Conservation (phyloP, 2,113 vertebrate species). For the Hydropotes inermis region DNA sequence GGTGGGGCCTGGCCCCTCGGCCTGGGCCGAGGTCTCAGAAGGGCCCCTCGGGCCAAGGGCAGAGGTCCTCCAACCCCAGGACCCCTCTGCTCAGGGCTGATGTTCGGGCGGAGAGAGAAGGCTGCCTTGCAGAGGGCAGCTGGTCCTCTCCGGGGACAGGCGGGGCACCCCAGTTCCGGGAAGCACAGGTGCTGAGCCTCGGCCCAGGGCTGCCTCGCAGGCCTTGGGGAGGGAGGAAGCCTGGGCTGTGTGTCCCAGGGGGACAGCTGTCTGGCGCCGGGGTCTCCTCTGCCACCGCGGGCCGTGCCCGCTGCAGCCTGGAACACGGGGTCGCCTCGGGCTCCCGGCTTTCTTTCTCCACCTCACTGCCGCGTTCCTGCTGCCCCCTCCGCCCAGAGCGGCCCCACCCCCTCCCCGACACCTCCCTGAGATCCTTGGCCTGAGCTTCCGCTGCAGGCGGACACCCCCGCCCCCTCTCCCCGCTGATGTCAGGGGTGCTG, state of each 20-base stretch:
- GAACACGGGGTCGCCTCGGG: neutral
- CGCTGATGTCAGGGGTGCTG: neutral
- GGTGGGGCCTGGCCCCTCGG: neutral
- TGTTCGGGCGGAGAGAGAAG: neutral
- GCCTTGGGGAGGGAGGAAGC: neutral
- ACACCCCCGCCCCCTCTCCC: neutral
- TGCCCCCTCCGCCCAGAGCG: accelerated
- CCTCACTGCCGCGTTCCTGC: neutral
- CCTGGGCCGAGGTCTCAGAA: neutral
- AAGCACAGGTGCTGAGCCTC: neutral
- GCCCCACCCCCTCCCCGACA: neutral
- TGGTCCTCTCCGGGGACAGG: neutral
- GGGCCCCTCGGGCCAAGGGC: neutral
- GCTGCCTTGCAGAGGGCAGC: neutral
- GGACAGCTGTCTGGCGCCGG: neutral
- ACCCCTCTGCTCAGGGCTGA: neutral
- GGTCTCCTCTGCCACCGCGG: too few relatives aligned
- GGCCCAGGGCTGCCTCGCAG: neutral
- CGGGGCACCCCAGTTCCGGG: neutral
- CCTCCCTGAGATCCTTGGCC: neutral
- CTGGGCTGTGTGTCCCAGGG: neutral
- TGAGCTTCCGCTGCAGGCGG: neutral
- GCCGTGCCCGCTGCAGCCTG: neutral
- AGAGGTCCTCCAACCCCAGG: neutral
- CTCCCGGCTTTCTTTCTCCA: neutral